phyloP scores from a whole-genome alignment of 2,797 vertebrate species.

The Epinephelus coioides region DNA sequence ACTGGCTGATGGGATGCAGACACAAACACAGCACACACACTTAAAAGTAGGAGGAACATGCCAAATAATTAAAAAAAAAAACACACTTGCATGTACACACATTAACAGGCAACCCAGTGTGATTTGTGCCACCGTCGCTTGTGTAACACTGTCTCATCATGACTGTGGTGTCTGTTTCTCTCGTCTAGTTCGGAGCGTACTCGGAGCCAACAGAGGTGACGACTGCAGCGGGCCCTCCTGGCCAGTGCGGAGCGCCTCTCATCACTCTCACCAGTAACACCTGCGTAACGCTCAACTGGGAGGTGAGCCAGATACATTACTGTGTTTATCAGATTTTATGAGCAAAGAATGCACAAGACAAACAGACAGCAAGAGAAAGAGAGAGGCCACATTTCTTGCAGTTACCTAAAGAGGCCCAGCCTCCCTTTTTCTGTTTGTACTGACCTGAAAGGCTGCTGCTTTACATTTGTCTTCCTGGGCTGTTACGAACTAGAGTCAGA shows the following conservation, averaged over 20 bases:
- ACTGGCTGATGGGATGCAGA: slow-evolving; percentile 32
- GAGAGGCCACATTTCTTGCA: neutral
- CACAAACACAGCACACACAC: slow-evolving; percentile 40
- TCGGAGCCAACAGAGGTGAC: slow-evolving; percentile 91
- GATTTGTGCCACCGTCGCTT: neutral
- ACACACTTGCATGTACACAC: neutral
- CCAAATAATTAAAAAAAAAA: neutral
- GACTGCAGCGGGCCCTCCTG: slow-evolving; percentile 94
- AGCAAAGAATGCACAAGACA: neutral
- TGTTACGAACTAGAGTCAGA: neutral
- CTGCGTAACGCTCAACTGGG: slow-evolving; percentile 92
- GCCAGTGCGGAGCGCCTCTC: slow-evolving; percentile 91
- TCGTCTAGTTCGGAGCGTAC: slow-evolving; percentile 88
- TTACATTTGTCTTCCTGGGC: neutral
- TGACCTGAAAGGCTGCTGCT: neutral
- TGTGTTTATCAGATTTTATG: neutral
- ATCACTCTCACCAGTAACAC: slow-evolving; percentile 90
- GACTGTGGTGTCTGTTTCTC: neutral
- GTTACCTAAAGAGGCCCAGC: neutral
- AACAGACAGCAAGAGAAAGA: neutral
- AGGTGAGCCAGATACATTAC: slow-evolving; percentile 86
- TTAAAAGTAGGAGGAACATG: neutral
- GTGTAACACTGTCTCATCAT: neutral
- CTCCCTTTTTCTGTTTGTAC: neutral
- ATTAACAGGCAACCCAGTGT: neutral